Evolutionary conservation across 2,113 vertebrate genomes (phyloP), one percentile per base, ranked within the genome.

Genomic region (Zosterops japonicus): DNA sequence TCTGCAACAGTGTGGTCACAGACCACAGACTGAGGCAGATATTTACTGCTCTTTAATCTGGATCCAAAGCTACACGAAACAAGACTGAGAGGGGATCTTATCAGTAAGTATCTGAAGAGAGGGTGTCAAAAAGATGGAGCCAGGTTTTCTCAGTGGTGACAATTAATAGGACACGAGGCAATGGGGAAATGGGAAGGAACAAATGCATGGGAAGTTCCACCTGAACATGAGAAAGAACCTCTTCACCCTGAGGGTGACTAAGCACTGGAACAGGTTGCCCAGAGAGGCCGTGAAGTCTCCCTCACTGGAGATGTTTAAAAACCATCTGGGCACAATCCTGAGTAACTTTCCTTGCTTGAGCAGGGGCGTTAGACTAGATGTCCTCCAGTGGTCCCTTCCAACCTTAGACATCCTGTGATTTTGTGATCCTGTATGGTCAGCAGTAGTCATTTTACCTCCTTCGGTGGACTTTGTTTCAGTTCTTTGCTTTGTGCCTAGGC

Each of bases 161-260:
- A 31, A 47, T 13, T 14, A 55, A 42, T 1, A 35, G n/a, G 41
- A 49, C 25, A 61, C 68, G 41, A 89, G 20, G 21, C 24, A 61
- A 15, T 18, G 13, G 39, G 63, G 21, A 21, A 61, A 15, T 18
- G 13, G n/a, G 63, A 46, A 47, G 29, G 35, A 68, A 83, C 0
- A 0, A 23, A 47, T 18, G 17, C 8, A 19, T 9, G 15, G 28
- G 16, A 75, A 41, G 20, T 60, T 75, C 39, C 46, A 53, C 17
- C 28, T 55, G 41, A 55, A 55, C 16, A 35, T 31, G 24, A 61
- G 21, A 60, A 68, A 57, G 47, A 68, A 31, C 8, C 11, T 41
- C 33, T 44, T 36, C n/a, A 31, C 12, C 44, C 53, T 68, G n/a
- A 41, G 24, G 11, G 9, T 68, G 17, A 55, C 41, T 0, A 0